Base-by-base conservation (phyloP, 2,113 vertebrate genomes). In the Oryzias curvinotus region DNA sequence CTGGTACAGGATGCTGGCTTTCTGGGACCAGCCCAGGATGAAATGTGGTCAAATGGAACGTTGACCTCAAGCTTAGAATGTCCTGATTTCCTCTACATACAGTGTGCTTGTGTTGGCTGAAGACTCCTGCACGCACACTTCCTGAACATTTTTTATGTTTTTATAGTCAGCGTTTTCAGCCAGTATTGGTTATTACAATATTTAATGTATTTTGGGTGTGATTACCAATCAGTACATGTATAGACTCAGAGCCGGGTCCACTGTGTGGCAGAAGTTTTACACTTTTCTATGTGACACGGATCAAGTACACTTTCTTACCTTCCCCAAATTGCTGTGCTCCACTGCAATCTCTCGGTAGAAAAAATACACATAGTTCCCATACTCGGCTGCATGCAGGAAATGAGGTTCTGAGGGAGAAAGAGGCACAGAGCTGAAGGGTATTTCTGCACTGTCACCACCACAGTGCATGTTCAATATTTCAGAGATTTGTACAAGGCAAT, bases 291-390 rank as follows among this genome's bases (percentile, higher is more conserved):
- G 36, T 36, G 36, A 36, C 52, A 58, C 81, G 55, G 30, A 19
- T 45, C 72, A 67, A 62, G 76, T 78, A 57, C 52, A 18, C 56
- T 23, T 70, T 69, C 85, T 69, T 87, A 95, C 97, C 95, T 98
- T 98, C 86, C 96, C 97, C 87, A 98, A 90, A 81, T 94, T 98
- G 81, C 96, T 99, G 89, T 99, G 95, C 79, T 99, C 97, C 17
- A 95, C 95, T 4, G 97, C 97, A 54, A 99, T 99, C 90, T 99
- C 97, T 84, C 95, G 91, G 85, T 96, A 99, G 94, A 99, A 99
- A 89, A 98, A 98, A 91, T 99, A 99, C 65, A 99, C 95, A 7
- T 95, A 98, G 88, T 94, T 96, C 84, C 96, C 97, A 0, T 98
- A 99, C 82, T 99, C 96, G 57, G 96, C 96, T 67, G 97, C 97